phyloP scores from a whole-genome alignment of 2,888 invertebrate genomes.

The Heteromyza rotundicornis region DNA sequence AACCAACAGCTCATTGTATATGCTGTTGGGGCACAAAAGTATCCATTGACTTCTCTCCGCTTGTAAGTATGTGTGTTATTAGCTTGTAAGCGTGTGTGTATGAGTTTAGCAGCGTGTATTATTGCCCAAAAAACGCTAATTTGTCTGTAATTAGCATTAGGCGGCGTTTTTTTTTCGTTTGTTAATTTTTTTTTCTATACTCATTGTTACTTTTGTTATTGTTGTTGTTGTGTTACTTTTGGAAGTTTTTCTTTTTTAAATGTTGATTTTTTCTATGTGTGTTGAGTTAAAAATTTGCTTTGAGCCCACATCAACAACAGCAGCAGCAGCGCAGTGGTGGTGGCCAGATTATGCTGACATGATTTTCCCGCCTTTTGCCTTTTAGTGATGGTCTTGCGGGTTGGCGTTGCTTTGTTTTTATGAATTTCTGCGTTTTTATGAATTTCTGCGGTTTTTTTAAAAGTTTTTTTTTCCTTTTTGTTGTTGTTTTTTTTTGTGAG shows the following conservation, averaged over 20 bases:
- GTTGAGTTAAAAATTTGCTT: background rate
- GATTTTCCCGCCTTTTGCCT: background rate
- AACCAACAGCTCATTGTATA: constrained; percentile 5
- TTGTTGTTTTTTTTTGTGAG: too few relatives aligned
- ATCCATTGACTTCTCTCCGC: background rate
- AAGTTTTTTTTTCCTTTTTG: background rate
- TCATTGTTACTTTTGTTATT: too few relatives aligned
- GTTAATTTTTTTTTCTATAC: background rate
- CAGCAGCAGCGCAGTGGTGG: background rate
- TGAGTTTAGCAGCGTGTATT: background rate
- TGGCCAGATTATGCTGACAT: background rate
- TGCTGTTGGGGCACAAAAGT: background rate
- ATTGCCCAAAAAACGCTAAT: background rate
- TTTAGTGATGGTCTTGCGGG: background rate
- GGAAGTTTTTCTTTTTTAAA: background rate
- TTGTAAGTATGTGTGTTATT: background rate
- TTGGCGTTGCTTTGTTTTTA: background rate
- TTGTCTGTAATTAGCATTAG: constrained; percentile 4
- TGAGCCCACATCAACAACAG: constrained; percentile 2
- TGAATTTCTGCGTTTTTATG: background rate
- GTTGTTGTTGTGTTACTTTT: constrained; percentile 5
- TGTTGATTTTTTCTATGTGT: background rate
- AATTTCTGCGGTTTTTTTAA: background rate
- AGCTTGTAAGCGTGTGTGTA: background rate
- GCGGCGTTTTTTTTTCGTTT: background rate